Percentiles rank a stretch among this genome's conserved stretches.
phyloP scores from a whole-genome alignment of 2,888 invertebrate species.

The Archaeoteleia sp. region DNA sequence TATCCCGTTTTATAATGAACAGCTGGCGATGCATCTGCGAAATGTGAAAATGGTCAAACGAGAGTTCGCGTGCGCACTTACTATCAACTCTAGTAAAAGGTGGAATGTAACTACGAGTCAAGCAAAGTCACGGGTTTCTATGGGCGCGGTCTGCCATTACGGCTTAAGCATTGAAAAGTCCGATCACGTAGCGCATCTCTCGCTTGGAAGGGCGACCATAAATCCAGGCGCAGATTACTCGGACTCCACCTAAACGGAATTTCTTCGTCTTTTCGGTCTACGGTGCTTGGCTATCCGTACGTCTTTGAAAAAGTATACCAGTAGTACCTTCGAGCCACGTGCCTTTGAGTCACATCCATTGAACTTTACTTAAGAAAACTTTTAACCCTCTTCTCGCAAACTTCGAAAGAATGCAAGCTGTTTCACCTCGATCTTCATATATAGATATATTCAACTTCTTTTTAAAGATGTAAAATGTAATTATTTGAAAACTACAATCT shows the following conservation, averaged over 20 bases:
- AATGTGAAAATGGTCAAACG: constrained; percentile 9
- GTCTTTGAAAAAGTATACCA: constrained; percentile 18
- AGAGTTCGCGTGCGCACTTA: constrained; percentile 9
- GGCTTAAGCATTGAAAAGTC: constrained; percentile 42
- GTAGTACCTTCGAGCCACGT: constrained; percentile 17
- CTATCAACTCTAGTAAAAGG: constrained; percentile 13
- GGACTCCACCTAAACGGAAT: constrained; percentile 47
- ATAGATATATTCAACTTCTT: constrained; percentile 15
- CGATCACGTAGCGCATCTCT: constrained; percentile 51
- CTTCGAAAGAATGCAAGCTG: constrained; percentile 11
- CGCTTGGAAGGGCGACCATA: constrained; percentile 44
- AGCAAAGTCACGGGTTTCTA: constrained; percentile 21
- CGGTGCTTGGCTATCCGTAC: constrained; percentile 16
- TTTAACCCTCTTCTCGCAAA: constrained; percentile 17
- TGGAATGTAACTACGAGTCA: constrained; percentile 18
- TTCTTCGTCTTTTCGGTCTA: constrained; percentile 34
- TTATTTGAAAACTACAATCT: constrained; percentile 6
- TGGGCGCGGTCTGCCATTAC: constrained; percentile 42
- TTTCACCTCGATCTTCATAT: constrained; percentile 5
- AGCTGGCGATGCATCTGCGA: too few relatives aligned
- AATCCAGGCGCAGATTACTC: constrained; percentile 49
- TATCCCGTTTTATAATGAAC: too few relatives aligned
- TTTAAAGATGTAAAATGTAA: constrained; percentile 10
- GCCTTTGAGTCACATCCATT: constrained; percentile 21
- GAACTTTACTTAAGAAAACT: constrained; percentile 29